Base-by-base conservation (phyloP, 1,140 invertebrate species). In the Drosophila arizonae region DNA sequence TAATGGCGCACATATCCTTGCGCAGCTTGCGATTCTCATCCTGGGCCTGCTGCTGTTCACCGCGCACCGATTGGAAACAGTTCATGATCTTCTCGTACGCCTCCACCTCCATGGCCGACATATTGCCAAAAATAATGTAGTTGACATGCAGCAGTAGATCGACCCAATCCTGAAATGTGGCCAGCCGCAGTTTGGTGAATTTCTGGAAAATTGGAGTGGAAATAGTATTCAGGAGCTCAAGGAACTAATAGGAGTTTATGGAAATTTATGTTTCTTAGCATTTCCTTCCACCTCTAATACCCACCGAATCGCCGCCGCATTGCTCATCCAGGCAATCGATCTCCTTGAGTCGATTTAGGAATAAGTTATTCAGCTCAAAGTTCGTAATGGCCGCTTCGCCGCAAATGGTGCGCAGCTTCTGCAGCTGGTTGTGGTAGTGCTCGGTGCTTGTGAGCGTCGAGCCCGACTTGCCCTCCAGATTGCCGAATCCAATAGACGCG, bases 151-250 rank as follows among this genome's bases (percentile, higher is more conserved):
- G 62, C 33, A 91, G 54, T 6, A 85, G 56, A 39, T 90, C 79
- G 13, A 91, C 81, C 90, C 90, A 91, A 58, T 91, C 90, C 21
- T 91, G 81, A 33, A 65, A 90, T 1, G 90, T 91, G 0, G 72
- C 60, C 33, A 90, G 46, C 6, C 90, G 90, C 3, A 91, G 17
- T 68, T 90, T 24, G 36, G 30, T 11, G 41, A 36, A 60, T 17
- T 55, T 33, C 52, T 54, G 10, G 9, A 11, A 9, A n/a, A 13
- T 43, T 6, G 0, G 2, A 45, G 43, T 17, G 13, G 43, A n/a
- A 45, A 30, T 30, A 5, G 28, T 24, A 24, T 24, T 24, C 21
- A 24, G 21, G 21, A 24, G 3, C 21, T 24, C 21, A 24, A 24
- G 21, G 21, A 24, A 17, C 17, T 17, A 17, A 17, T 17, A 1